Conservation (phyloP, 2,113 vertebrate species). For the Pitta sordida region DNA sequence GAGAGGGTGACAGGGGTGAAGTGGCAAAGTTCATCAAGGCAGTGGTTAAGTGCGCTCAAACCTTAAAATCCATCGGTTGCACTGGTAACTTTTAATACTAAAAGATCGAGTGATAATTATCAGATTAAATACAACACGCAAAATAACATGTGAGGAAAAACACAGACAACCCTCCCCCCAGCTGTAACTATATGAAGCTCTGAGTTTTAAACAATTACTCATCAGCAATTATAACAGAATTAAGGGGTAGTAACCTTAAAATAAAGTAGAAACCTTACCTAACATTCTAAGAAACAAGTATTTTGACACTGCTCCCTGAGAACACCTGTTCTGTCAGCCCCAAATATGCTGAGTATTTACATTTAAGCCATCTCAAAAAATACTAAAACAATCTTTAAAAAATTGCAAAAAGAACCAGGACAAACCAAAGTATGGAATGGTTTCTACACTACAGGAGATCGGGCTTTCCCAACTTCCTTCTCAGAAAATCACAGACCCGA, state of each 20-base stretch:
- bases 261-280: neutral
- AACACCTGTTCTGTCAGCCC: neutral
- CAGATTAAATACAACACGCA: neutral
- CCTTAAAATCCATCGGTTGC: neutral
- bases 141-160: neutral
- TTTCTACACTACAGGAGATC: neutral
- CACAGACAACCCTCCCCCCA: neutral
- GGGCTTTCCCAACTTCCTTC: neutral
- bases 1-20: neutral
- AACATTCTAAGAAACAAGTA: neutral
- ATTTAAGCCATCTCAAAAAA: neutral
- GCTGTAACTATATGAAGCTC: neutral
- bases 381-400: neutral
- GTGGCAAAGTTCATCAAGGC: neutral
- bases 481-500: neutral
- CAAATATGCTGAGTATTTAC: neutral
- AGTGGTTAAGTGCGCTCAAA: neutral
- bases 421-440: neutral
- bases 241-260: neutral
- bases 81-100: neutral
- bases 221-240: neutral
- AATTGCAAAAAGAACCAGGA: neutral
- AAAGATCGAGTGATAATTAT: neutral
- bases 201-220: neutral
- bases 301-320: neutral